These are phyloP conservation scores for Graphium colonna DNA, from an alignment of 2,888 invertebrate species.

Conservation along the genomic window DNA sequence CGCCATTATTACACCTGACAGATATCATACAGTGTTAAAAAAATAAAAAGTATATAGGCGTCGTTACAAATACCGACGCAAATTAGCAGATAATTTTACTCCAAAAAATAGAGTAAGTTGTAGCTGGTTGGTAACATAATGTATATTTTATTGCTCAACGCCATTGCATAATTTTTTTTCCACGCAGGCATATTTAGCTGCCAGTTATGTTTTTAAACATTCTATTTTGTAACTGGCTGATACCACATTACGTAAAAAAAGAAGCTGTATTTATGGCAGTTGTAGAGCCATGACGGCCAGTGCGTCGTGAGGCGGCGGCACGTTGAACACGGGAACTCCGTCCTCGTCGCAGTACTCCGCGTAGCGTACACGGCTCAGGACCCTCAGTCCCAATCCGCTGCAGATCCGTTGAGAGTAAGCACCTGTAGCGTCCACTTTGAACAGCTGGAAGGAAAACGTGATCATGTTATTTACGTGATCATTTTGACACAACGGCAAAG, in stretches of 20 bases:
- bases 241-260: background rate
- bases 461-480: too few relatives aligned
- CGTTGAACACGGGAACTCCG: slow-evolving; percentile 81
- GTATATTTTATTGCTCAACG: slow-evolving; percentile 1
- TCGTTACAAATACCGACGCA: too few relatives aligned
- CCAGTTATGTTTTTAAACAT: too few relatives aligned
- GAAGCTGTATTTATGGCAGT: slow-evolving; percentile 37
- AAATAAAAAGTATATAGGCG: too few relatives aligned
- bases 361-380: slow-evolving; percentile 83
- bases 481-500: too few relatives aligned
- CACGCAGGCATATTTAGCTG: too few relatives aligned
- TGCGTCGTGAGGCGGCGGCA: slow-evolving; percentile 85
- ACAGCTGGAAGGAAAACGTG: slow-evolving; percentile 79
- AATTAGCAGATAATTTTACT: too few relatives aligned
- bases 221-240: too few relatives aligned
- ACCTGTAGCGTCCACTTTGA: slow-evolving; percentile 91
- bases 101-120: too few relatives aligned
- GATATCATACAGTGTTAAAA: too few relatives aligned
- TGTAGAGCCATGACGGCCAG: slow-evolving; percentile 85
- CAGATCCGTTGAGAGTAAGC: slow-evolving; percentile 88
- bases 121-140: too few relatives aligned
- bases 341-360: slow-evolving; percentile 83
- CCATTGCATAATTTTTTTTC: background rate
- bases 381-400: slow-evolving; percentile 83
- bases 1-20: too few relatives aligned